phyloP scores from a whole-genome alignment of 1,140 invertebrate species.

The Oppia nitens region DNA sequence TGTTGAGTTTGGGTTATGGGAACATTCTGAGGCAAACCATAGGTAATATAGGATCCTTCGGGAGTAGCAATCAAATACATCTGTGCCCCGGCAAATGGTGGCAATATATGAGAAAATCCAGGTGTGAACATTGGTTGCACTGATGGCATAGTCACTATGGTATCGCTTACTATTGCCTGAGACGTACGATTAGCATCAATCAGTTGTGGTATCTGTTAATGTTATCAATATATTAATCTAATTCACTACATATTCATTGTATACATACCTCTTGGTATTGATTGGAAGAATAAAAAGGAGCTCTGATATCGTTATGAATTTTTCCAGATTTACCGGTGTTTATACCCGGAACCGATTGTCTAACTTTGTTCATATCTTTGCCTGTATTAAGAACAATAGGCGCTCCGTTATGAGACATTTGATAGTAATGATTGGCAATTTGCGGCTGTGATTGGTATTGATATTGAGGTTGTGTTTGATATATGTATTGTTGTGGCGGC shows the following conservation, averaged over 20 bases:
- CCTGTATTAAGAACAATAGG: background rate
- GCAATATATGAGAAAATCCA: background rate
- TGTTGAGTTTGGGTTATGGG: background rate
- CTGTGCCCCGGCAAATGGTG: background rate
- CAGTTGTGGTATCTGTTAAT: background rate
- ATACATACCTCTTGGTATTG: background rate
- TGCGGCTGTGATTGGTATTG: background rate
- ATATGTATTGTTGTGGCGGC: background rate
- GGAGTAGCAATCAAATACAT: background rate
- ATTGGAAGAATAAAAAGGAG: background rate
- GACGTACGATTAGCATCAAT: background rate
- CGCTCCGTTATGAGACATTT: background rate
- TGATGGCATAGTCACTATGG: background rate
- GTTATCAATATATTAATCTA: too few species aligned
- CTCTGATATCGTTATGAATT: background rate
- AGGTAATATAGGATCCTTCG: background rate
- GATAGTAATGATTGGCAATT: background rate
- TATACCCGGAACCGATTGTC: background rate
- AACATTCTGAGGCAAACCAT: background rate
- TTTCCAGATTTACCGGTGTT: background rate
- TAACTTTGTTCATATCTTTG: background rate
- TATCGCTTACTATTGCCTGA: background rate
- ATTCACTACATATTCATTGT: too few species aligned
- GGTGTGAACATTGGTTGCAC: background rate
- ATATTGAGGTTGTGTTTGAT: background rate